A percentile compares a stretch with the other conserved stretches of the same genome.
These are phyloP conservation scores for Melanocharis versteri DNA, from an alignment of 2,113 vertebrate species.

Conservation along the genomic window DNA sequence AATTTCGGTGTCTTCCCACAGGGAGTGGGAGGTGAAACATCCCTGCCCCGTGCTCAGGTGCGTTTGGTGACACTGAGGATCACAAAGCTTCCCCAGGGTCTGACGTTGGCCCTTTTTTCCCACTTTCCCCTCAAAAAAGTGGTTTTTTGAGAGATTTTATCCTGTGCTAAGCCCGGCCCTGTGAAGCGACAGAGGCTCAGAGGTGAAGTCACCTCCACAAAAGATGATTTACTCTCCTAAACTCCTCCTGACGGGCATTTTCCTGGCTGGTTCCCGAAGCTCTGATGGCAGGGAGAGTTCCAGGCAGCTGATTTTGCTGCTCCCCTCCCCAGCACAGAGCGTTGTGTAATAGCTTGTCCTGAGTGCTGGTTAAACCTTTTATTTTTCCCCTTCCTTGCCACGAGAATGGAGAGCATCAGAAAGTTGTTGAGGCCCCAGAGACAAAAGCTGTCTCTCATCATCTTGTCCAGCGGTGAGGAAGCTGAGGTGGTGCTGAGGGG, in stretches of 20 bases:
- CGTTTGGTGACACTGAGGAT: neutral
- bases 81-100: neutral
- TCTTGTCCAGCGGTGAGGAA: neutral
- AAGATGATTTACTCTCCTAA: fast-evolving
- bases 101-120: fast-evolving
- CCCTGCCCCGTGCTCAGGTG: neutral
- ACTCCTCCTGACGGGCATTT: neutral
- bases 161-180: neutral
- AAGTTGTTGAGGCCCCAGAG: neutral
- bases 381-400: neutral
- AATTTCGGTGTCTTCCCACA: neutral
- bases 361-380: neutral
- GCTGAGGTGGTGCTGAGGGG: neutral
- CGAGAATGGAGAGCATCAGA: neutral
- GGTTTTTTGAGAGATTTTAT: neutral
- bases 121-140: neutral
- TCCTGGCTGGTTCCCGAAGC: neutral
- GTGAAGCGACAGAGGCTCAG: no score
- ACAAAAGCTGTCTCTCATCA: neutral
- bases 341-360: neutral
- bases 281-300: neutral
- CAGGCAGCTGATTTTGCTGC: neutral
- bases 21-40: neutral
- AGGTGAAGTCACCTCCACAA: neutral
- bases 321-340: neutral